These are phyloP conservation scores for Cylloceria caligata DNA, from an alignment of 2,888 invertebrate genomes.

Conservation along the genomic window DNA sequence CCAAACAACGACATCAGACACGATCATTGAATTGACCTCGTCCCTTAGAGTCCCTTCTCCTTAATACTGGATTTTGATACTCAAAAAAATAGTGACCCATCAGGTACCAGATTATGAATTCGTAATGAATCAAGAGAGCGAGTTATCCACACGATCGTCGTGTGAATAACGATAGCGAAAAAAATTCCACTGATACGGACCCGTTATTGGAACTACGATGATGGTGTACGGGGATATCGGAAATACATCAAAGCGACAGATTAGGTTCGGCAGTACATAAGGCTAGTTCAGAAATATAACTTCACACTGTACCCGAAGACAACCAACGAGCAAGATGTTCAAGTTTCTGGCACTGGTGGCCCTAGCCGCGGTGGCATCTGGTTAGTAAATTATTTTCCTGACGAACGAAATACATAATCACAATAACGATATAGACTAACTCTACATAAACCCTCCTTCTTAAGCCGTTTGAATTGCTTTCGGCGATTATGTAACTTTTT, in stretches of 20 bases:
- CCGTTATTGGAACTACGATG: conserved; percentile 1
- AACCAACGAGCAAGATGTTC: conserved; percentile 55
- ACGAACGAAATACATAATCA: neutral
- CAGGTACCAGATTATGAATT: too few relatives aligned
- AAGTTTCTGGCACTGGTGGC: conserved; percentile 49
- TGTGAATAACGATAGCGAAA: neutral
- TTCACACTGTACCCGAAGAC: conserved; percentile 18
- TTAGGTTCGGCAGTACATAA: conserved; percentile 14
- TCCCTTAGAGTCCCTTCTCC: too few relatives aligned
- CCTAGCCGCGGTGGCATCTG: conserved; percentile 48
- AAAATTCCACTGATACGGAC: conserved; percentile 19
- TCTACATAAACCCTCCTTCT: neutral
- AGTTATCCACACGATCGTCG: too few relatives aligned
- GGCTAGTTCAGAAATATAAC: neutral
- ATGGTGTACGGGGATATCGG: neutral
- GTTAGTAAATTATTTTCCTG: conserved; percentile 30
- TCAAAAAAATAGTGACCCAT: too few relatives aligned
- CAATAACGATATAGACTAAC: neutral
- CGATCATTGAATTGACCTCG: too few relatives aligned
- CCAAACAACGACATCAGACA: too few relatives aligned
- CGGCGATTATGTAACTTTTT: neutral
- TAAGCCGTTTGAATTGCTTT: neutral
- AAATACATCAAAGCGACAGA: conserved; percentile 9
- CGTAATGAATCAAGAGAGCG: too few relatives aligned
- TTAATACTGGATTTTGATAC: too few relatives aligned